Evolutionary conservation across 37 sponge, comb jelly and placozoan genomes (phyloP).

Genomic region (Diacarnus erythraeanus): DNA sequence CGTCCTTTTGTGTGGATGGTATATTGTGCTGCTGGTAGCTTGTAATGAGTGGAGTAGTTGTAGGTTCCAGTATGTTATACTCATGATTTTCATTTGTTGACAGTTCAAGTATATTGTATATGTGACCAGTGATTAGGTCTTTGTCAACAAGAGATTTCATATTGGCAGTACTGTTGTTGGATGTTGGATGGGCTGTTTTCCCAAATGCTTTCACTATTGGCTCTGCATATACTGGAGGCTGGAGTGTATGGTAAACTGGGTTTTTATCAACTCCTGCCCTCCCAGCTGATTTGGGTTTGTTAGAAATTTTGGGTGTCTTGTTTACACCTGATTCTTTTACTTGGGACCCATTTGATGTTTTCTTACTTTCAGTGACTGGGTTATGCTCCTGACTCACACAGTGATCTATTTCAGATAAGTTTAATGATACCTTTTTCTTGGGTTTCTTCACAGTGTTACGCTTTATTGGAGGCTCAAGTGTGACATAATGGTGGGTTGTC

Average conservation of each 20-base stretch:
- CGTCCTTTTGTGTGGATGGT: no score
- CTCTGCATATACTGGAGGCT: neutral
- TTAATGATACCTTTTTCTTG: neutral
- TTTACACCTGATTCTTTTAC: neutral
- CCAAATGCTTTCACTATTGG: neutral
- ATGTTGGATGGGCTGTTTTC: no score
- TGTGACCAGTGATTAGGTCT: no score
- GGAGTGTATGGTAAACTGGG: neutral
- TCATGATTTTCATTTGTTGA: no score
- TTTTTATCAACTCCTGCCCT: neutral
- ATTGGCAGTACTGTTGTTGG: no score
- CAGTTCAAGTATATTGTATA: no score
- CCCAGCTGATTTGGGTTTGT: neutral
- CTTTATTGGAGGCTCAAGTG: neutral
- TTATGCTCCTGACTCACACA: neutral
- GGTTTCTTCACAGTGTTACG: neutral
- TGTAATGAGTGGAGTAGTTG: no score
- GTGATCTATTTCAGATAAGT: neutral
- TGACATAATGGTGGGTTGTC: neutral
- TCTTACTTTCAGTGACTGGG: no score
- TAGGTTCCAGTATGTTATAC: no score
- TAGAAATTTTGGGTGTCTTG: neutral
- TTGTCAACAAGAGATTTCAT: no score
- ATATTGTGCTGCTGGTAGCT: no score
- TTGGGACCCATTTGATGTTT: no score